These are phyloP conservation scores for Epicauta chinensis DNA, from an alignment of 1,140 invertebrate genomes.

Conservation along the genomic window DNA sequence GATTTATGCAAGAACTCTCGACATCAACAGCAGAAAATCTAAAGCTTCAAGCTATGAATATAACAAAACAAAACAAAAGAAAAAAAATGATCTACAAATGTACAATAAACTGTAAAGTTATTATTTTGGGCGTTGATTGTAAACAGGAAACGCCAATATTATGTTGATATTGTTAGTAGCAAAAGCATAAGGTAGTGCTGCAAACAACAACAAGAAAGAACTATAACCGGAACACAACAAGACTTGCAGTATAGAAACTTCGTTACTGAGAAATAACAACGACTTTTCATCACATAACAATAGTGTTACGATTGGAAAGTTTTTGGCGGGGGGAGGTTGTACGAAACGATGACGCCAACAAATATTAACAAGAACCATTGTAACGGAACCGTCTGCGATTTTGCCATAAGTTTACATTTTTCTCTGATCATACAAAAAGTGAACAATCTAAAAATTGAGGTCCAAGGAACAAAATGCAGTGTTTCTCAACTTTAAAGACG, in stretches of 20 bases:
- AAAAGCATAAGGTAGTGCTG: too few species aligned
- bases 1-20: slow-evolving; percentile 11
- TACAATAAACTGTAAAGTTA: slow-evolving; percentile 5
- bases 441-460: too few species aligned
- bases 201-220: slow-evolving; percentile 7
- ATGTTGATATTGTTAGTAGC: neutral
- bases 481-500: too few species aligned
- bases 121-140: too few species aligned
- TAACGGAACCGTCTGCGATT: slow-evolving; percentile 7
- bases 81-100: slow-evolving; percentile 3
- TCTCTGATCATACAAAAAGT: neutral
- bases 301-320: slow-evolving; percentile 12
- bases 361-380: slow-evolving; percentile 8
- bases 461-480: too few species aligned
- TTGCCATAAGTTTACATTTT: slow-evolving; percentile 3
- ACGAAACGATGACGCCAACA: slow-evolving; percentile 11
- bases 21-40: neutral
- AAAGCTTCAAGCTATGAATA: neutral
- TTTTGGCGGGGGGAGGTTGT: neutral
- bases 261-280: slow-evolving; percentile 12
- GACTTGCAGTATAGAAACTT: slow-evolving; percentile 9
- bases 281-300: slow-evolving; percentile 15
- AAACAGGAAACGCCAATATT: slow-evolving; percentile 8
- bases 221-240: neutral
- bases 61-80: neutral